Conservation (phyloP, 2,797 vertebrate species). For the Mustela erminea region DNA sequence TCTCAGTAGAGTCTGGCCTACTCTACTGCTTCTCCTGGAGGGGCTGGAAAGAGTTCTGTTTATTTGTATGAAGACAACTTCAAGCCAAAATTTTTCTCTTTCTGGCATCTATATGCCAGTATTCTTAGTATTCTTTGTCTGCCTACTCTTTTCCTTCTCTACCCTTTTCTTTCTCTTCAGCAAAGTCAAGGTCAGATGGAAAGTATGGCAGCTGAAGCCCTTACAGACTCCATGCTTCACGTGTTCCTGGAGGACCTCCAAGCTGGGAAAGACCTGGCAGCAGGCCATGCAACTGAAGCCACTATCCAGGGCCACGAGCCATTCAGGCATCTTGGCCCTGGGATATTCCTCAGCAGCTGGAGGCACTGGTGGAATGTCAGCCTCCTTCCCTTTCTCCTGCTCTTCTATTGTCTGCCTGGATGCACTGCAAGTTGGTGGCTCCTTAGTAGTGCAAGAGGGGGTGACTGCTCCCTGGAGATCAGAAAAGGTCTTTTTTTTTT, state of each 20-base stretch:
- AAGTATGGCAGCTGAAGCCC: constrained; percentile 45
- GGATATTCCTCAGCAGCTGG: neutral
- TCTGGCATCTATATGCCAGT: too few species aligned
- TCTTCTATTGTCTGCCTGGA: too few species aligned
- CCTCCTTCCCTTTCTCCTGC: too few species aligned
- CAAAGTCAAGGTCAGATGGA: neutral
- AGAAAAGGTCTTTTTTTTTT: neutral
- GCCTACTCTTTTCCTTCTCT: neutral
- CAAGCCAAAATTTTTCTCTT: neutral
- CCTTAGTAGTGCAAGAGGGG: too few species aligned
- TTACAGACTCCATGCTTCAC: neutral
- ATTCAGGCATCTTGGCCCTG: neutral
- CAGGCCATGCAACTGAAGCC: constrained; percentile 35
- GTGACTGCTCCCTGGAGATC: neutral
- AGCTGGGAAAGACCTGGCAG: constrained; percentile 7
- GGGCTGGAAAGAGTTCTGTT: neutral
- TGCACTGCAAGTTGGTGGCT: too few species aligned
- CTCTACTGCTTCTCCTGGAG: neutral
- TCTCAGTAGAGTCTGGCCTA: neutral
- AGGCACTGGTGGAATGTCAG: too few species aligned
- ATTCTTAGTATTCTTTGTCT: too few species aligned
- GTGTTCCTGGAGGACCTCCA: neutral
- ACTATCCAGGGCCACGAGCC: neutral
- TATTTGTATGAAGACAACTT: neutral
- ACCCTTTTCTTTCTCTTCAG: neutral